A percentile compares a stretch with the other conserved stretches of the same genome.
phyloP scores from a whole-genome alignment of 2,113 vertebrate genomes.

The Corynorhinus townsendii region DNA sequence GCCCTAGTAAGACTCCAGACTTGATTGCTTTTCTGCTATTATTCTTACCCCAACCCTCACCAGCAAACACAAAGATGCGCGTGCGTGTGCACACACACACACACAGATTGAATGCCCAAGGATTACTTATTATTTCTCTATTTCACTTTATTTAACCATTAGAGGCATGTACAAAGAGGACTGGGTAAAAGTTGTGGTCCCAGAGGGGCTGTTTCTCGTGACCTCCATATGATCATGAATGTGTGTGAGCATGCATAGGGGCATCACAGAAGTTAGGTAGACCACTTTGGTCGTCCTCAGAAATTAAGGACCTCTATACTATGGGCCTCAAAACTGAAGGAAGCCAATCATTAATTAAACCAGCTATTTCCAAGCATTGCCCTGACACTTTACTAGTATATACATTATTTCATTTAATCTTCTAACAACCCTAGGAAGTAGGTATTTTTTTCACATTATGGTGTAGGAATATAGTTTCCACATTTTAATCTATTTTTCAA shows the following conservation, averaged over 20 bases:
- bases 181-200: not conserved
- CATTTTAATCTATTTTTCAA: constrained; percentile 10
- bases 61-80: not conserved
- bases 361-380: not conserved
- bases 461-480: not conserved
- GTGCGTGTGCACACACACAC: not conserved
- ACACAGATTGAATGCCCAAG: not conserved
- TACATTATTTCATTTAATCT: not conserved
- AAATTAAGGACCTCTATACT: not conserved
- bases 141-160: not conserved
- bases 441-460: not conserved
- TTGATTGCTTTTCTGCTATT: not conserved
- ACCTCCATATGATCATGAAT: not conserved
- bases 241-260: not conserved
- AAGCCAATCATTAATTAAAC: not conserved
- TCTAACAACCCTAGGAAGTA: not conserved
- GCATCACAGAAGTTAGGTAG: not conserved
- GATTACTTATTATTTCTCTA: not conserved
- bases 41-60: not conserved
- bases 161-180: not conserved
- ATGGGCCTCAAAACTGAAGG: not conserved
- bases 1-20: not conserved
- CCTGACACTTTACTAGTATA: not conserved
- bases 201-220: not conserved
- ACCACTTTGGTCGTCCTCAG: not conserved